Evolutionary conservation across 2,113 vertebrate genomes (phyloP).

Genomic region (Gallinago paraguaiae): DNA sequence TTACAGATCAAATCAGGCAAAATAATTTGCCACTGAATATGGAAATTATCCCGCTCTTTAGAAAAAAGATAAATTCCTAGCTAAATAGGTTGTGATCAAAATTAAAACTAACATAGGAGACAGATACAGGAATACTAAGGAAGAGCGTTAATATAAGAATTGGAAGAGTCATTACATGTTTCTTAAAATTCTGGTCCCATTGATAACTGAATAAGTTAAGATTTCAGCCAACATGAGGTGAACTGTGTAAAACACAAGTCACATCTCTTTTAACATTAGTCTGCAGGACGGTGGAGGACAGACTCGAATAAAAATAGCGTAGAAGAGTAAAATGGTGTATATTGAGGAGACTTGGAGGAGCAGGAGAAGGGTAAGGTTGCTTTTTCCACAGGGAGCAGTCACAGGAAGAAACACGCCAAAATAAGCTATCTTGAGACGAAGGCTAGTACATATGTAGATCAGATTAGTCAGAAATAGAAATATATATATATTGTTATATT

Average conservation of each 20-base stretch:
- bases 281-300: background rate
- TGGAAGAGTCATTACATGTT: background rate
- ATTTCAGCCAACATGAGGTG: background rate
- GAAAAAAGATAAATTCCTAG: background rate
- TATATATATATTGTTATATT: background rate
- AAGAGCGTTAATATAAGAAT: background rate
- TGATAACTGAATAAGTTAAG: accelerated
- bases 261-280: background rate
- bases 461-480: background rate
- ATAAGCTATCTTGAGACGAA: background rate
- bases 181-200: background rate
- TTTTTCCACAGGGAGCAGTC: background rate
- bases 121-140: background rate
- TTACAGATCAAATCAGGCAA: background rate
- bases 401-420: background rate
- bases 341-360: background rate
- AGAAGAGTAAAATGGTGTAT: background rate
- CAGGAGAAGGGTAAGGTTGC: background rate
- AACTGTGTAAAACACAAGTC: background rate
- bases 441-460: background rate
- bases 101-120: background rate
- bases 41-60: background rate
- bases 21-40: background rate
- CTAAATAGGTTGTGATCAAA: background rate
- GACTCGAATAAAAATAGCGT: background rate